Conservation (phyloP, 2,797 vertebrate genomes). For the Austrolebias charrua region DNA sequence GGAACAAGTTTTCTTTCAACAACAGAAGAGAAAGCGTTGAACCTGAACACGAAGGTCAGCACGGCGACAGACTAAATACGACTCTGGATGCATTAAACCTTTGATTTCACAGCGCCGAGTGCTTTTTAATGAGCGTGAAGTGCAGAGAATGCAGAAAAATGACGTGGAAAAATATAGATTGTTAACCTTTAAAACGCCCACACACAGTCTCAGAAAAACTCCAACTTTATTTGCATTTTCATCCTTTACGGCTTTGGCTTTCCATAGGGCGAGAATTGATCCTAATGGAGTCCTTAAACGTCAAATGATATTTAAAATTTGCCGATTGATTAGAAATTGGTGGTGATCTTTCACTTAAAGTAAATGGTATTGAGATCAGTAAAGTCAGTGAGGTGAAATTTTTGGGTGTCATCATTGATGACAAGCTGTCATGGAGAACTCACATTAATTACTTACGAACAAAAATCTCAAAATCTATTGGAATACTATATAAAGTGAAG, state of each 20-base stretch:
- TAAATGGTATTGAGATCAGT: too few species aligned
- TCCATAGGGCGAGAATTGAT: neutral
- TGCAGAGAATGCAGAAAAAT: constrained; percentile 11
- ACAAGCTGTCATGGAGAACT: too few species aligned
- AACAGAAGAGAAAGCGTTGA: constrained; percentile 10
- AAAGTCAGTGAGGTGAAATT: too few species aligned
- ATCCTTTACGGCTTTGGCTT: too few species aligned
- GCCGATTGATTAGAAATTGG: neutral
- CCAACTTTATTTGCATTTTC: neutral
- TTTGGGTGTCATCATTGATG: too few species aligned
- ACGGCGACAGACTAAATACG: constrained; percentile 20
- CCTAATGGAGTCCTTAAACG: neutral
- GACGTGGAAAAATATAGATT: constrained; percentile 7
- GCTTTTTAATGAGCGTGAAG: constrained; percentile 27
- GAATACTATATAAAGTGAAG: too few species aligned
- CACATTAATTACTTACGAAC: too few species aligned
- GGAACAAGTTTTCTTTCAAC: constrained; percentile 10
- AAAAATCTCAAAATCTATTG: too few species aligned
- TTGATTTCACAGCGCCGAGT: constrained; percentile 16
- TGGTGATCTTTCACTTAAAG: too few species aligned
- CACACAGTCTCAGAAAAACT: neutral
- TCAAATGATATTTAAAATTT: neutral
- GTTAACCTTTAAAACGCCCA: constrained; percentile 14
- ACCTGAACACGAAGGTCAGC: constrained; percentile 11
- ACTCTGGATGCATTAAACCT: constrained; percentile 5